Conservation (phyloP, 2,113 vertebrate genomes). For the Willisornis vidua region DNA sequence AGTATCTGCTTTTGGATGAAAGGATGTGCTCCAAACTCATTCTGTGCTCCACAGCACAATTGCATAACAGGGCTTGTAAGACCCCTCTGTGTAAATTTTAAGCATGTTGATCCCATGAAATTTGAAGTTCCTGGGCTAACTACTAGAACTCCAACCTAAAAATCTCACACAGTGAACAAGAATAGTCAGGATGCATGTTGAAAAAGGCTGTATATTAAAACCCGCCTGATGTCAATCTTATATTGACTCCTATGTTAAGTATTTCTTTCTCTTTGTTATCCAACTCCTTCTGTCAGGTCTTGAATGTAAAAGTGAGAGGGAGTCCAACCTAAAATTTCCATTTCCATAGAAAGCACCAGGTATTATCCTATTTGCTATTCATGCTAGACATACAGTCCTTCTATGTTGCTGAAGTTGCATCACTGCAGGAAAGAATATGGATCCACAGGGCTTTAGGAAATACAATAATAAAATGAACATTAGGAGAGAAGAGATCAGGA, state of each 20-base stretch:
- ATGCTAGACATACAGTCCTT: neutral
- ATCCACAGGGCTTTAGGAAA: neutral
- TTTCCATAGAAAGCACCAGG: neutral
- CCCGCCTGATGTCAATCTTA: fast-evolving
- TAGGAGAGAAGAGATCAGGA: neutral
- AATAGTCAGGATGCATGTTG: neutral
- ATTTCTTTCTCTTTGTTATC: neutral
- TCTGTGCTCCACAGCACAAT: neutral
- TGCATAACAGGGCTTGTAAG: neutral
- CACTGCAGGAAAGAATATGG: neutral
- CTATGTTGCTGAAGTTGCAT: neutral
- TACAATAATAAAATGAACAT: neutral
- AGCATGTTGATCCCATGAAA: neutral
- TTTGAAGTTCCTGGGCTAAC: neutral
- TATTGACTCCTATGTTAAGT: neutral
- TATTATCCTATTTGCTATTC: neutral
- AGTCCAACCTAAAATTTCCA: neutral
- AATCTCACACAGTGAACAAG: neutral
- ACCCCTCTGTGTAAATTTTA: neutral
- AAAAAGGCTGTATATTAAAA: neutral
- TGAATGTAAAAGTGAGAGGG: neutral
- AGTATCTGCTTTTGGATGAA: neutral
- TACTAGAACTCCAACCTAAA: neutral
- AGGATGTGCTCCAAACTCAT: neutral
- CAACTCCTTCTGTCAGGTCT: neutral